These are phyloP conservation scores for Puntigrus tetrazona DNA, from an alignment of 2,113 vertebrate species.

Conservation along the genomic window DNA sequence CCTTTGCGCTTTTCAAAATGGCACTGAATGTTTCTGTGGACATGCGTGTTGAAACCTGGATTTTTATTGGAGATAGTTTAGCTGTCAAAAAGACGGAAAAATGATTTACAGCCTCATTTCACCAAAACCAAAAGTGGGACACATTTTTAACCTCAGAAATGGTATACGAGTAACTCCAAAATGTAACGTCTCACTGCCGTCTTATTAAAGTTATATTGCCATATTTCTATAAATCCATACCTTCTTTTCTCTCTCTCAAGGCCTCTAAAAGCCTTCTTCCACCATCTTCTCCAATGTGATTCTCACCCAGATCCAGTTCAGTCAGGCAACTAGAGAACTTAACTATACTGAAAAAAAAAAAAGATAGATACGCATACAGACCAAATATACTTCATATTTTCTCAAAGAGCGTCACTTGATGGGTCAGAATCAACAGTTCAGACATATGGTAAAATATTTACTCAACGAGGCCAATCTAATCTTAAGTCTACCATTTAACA, in stretches of 20 bases:
- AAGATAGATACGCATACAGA: conserved; percentile 10
- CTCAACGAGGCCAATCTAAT: not conserved
- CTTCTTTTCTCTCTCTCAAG: conserved; percentile 60
- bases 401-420: not conserved
- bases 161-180: not conserved
- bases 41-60: conserved; percentile 69
- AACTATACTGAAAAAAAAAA: conserved; percentile 66
- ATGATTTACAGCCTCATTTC: not conserved
- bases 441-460: not conserved
- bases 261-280: conserved; percentile 59
- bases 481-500: not conserved
- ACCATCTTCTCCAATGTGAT: conserved; percentile 60
- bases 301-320: conserved; percentile 69
- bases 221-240: conserved; percentile 20
- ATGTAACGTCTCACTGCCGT: not conserved
- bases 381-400: not conserved
- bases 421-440: not conserved
- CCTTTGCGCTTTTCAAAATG: conserved; percentile 66
- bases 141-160: not conserved
- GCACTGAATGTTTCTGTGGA: conserved; percentile 68
- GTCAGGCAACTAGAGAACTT: conserved; percentile 60
- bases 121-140: not conserved
- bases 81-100: conserved; percentile 46
- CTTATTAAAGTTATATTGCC: conserved; percentile 10
- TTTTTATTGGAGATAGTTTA: conserved; percentile 63